Percentiles rank a stretch among this genome's conserved stretches.
Conservation (phyloP, 2,113 vertebrate species). For the Spermophilus dauricus region DNA sequence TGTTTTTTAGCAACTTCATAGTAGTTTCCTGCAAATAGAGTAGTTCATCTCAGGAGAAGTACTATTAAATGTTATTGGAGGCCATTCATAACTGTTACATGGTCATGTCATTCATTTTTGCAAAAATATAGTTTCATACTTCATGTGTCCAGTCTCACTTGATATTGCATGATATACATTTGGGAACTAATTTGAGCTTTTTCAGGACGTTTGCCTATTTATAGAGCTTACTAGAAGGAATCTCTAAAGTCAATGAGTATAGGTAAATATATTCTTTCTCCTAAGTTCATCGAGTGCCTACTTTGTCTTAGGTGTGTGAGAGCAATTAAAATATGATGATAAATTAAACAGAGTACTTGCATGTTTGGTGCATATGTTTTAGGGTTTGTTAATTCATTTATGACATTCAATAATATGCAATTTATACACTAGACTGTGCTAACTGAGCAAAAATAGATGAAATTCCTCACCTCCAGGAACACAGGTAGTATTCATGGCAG, state of each 20-base stretch:
- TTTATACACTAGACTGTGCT: neutral
- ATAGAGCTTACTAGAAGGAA: neutral
- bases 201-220: neutral
- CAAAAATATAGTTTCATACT: neutral
- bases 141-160: neutral
- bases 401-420: neutral
- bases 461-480: neutral
- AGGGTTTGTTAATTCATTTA: neutral
- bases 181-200: neutral
- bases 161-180: neutral
- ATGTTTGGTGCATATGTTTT: neutral
- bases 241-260: neutral
- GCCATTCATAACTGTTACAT: neutral
- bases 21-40: neutral
- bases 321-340: neutral
- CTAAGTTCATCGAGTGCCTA: neutral
- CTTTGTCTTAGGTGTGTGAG: neutral
- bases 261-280: neutral
- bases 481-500: neutral
- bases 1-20: neutral
- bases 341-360: neutral
- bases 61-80: neutral
- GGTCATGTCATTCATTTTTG: neutral
- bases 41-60: neutral
- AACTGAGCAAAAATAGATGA: neutral